Evolutionary conservation across 1,140 invertebrate genomes (phyloP).

Genomic region (Zaprionus davidi): DNA sequence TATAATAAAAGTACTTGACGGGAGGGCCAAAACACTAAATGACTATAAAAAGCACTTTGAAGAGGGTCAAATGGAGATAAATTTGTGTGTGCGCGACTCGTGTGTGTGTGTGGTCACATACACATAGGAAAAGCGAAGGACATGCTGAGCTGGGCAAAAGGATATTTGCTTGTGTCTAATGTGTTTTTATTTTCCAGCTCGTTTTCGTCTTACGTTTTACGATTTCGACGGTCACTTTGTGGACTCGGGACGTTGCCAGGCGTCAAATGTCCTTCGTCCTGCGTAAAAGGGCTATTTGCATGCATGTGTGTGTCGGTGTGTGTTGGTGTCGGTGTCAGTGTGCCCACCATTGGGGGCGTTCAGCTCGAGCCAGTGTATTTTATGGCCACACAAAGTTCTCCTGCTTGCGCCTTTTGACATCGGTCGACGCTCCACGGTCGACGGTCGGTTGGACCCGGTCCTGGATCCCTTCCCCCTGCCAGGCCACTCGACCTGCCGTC

Average conservation of each 20-base stretch:
- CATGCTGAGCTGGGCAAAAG: slow-evolving; percentile 64
- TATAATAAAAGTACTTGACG: slow-evolving; percentile 83
- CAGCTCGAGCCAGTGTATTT: slow-evolving; percentile 57
- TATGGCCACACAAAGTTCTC: slow-evolving; percentile 71
- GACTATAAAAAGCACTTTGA: slow-evolving; percentile 84
- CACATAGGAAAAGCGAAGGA: slow-evolving; percentile 45
- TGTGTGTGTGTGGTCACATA: slow-evolving; percentile 27
- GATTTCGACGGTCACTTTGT: slow-evolving; percentile 77
- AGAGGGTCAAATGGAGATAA: slow-evolving; percentile 85
- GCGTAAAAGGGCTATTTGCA: slow-evolving; percentile 61
- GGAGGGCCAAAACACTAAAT: slow-evolving; percentile 83
- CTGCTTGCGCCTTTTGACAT: slow-evolving; percentile 61
- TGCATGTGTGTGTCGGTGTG: slow-evolving; percentile 34
- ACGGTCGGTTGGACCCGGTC: background rate
- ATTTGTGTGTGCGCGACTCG: slow-evolving; percentile 63
- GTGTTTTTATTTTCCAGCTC: slow-evolving; percentile 81
- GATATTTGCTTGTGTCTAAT: slow-evolving; percentile 83
- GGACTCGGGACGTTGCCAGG: slow-evolving; percentile 59
- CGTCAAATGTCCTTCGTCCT: slow-evolving; percentile 56
- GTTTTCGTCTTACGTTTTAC: slow-evolving; percentile 81
- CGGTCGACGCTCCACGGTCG: slow-evolving; percentile 44
- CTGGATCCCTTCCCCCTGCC: slow-evolving; percentile 11
- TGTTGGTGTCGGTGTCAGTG: background rate
- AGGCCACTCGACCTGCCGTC: slow-evolving; percentile 19
- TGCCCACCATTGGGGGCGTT: slow-evolving; percentile 10